A percentile compares a stretch with the other conserved stretches of the same genome.
Evolutionary conservation across 2,797 vertebrate genomes (phyloP).

Genomic region (Poecilia gillii): DNA sequence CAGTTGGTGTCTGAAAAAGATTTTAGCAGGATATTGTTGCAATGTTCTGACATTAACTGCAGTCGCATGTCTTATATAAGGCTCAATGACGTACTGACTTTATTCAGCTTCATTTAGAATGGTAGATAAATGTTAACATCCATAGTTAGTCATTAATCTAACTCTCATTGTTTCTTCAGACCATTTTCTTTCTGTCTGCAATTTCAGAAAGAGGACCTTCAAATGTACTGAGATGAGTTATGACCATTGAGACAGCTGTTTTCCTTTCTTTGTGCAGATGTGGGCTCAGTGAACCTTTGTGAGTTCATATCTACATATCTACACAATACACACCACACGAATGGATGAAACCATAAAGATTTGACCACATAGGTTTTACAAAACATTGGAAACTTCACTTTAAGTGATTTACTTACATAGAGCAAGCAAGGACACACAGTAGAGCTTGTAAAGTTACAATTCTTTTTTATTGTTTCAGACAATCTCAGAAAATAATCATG

Average conservation of each 20-base stretch:
- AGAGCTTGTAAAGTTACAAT: constrained; percentile 12
- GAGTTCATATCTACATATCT: constrained; percentile 13
- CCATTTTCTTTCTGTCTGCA: constrained; percentile 23
- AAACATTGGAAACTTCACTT: constrained; percentile 1
- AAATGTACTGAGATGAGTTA: constrained; percentile 36
- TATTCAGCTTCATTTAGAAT: constrained; percentile 16
- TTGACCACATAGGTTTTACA: constrained; percentile 14
- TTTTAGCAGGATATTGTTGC: not conserved
- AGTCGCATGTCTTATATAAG: constrained; percentile 15
- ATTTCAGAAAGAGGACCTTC: constrained; percentile 30
- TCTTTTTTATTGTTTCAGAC: not conserved
- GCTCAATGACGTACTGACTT: constrained; percentile 3
- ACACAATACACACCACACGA: constrained; percentile 7
- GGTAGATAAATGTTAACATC: constrained; percentile 24
- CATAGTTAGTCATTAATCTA: constrained; percentile 37
- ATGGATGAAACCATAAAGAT: constrained; percentile 22
- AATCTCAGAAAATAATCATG: constrained; percentile 10
- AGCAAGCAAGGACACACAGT: not conserved
- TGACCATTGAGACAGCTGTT: constrained; percentile 39
- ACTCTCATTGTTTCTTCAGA: constrained; percentile 38
- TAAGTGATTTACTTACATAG: constrained; percentile 7
- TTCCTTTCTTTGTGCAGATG: constrained; percentile 14
- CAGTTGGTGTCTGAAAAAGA: not conserved
- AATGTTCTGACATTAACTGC: constrained; percentile 22
- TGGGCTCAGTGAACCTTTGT: constrained; percentile 8